Conservation (phyloP, 2,113 vertebrate genomes). For the Micronycteris hirsuta region DNA sequence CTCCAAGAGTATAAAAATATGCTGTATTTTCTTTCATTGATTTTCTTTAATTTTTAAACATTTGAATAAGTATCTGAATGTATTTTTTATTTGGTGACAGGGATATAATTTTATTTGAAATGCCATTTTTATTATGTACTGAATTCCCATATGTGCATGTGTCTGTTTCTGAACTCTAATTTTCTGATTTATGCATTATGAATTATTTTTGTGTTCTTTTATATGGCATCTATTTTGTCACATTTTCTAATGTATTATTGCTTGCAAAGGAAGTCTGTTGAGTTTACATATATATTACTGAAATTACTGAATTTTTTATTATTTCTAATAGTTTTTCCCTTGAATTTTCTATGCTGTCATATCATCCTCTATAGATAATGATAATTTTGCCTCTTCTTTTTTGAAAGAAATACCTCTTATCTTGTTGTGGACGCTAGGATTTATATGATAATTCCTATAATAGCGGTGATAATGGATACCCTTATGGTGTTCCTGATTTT, state of each 20-base stretch:
- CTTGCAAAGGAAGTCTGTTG: conserved; percentile 8
- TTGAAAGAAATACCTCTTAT: conserved; percentile 49
- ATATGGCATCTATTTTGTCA: neutral
- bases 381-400: conserved; percentile 57
- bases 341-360: conserved; percentile 43
- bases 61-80: neutral
- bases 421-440: conserved; percentile 55
- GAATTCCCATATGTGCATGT: neutral
- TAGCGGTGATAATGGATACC: conserved; percentile 44
- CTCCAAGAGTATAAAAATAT: neutral
- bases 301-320: conserved; percentile 10
- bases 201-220: conserved; percentile 28
- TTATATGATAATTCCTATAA: conserved; percentile 59
- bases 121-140: neutral
- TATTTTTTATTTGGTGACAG: conserved; percentile 26
- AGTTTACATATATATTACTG: neutral
- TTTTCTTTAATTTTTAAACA: conserved; percentile 22
- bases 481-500: conserved; percentile 35
- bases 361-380: conserved; percentile 42
- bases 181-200: neutral
- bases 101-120: conserved; percentile 2
- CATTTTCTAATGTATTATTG: conserved; percentile 26
- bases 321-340: conserved; percentile 52
- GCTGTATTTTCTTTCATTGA: conserved; percentile 5
- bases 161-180: neutral